Base-by-base conservation (phyloP, 1,140 invertebrate species). In the Carposina sasakii region DNA sequence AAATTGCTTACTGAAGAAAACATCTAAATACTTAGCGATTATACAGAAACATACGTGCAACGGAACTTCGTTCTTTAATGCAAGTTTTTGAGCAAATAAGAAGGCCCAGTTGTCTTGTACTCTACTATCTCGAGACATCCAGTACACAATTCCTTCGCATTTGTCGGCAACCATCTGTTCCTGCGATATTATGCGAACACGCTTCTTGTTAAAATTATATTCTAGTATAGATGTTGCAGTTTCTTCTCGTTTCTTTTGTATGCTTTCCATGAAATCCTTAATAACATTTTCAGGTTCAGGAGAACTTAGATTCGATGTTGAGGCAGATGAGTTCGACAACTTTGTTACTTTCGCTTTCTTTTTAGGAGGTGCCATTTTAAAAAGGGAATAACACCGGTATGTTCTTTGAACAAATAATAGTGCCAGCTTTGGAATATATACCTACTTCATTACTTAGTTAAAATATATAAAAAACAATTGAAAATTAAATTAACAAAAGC, bases 61-160 rank as follows among this genome's bases (percentile, higher is more conserved):
- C 1, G 95, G 93, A 17, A 95, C 76, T 73, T 93, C 87, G 63
- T 93, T 86, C 77, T 96, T 95, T 8, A 96, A 63, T 0, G 95
- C 95, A 33, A 94, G 76, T 65, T 91, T 91, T 79, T 97, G 95
- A 1, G 94, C 93, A 81, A 92, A 96, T 2, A 97, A 69, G 28
- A 97, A 86, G 0, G 95, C 94, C 95, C 95, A 97, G 75, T 97
- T 97, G 81, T 97, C 95, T 85, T 96, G 93, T 10, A 96, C 90
- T 58, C 95, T 87, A 37, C 90, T 90, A 84, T 97, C 95, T 54
- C 95, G 86, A 6, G 91, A 93, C 93, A 96, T 97, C 95, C 94
- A 97, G 74, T 96, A 96, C 0, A 96, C 73, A 41, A 96, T 86
- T 8, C 91, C 91, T 51, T 90, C 85, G 23, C 87, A 78, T 34